A percentile compares a stretch with the other conserved stretches of the same genome.
These are phyloP conservation scores for Spheniscus mendiculus DNA, from an alignment of 2,113 vertebrate species.

Conservation along the genomic window DNA sequence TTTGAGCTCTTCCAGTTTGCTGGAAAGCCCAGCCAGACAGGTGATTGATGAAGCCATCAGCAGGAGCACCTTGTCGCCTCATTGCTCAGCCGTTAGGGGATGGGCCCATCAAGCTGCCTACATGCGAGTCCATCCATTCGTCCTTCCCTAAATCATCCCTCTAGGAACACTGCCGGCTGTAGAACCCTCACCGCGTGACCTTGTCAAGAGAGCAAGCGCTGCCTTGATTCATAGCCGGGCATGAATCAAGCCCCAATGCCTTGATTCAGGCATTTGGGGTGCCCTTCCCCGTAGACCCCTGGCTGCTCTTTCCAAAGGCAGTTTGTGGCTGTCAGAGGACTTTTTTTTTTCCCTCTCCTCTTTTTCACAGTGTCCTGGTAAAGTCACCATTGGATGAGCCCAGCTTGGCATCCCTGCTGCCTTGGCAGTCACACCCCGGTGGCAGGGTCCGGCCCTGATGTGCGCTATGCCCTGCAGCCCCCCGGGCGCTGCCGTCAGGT, in stretches of 20 bases:
- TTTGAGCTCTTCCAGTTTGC: neutral
- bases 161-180: accelerated
- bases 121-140: neutral
- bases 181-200: neutral
- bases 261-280: neutral
- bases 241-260: too few species aligned
- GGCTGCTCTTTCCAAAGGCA: neutral
- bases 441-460: neutral
- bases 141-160: neutral
- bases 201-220: neutral
- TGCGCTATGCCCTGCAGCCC: neutral
- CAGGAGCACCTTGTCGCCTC: neutral
- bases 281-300: neutral
- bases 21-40: neutral
- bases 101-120: neutral
- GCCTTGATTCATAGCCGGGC: neutral
- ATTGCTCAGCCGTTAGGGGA: neutral
- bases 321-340: neutral
- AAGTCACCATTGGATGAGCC: neutral
- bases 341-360: neutral
- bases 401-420: neutral
- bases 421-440: neutral
- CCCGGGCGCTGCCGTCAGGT: accelerated
- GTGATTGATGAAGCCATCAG: neutral
- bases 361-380: neutral